Evolutionary conservation across 2,797 vertebrate species (phyloP), one percentile per base, ranked within the genome.

Genomic region (Malacoctenus gilli): DNA sequence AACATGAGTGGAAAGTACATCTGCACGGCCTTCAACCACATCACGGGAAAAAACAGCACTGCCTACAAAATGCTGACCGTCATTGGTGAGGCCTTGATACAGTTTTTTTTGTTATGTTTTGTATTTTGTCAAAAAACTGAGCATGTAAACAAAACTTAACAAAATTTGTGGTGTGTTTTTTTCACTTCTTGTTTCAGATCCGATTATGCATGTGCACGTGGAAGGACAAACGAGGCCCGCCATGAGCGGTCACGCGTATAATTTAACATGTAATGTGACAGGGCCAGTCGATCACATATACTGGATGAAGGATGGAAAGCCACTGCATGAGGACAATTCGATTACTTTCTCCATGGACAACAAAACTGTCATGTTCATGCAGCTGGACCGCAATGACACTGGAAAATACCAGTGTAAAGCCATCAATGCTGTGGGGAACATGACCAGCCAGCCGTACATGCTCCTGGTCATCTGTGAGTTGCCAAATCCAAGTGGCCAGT

Each of bases 381-480:
- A 65, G 11, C 8, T 89, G 1, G 4, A 7, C 1, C 14, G 2
- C 1, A 28, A 38, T 22, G 70, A 87, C 25, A 20, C 37, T 10
- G 89, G 86, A 36, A 0, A 18, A 12, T 91, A 89, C 64, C 5
- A 67, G 1, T 91, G 88, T 35, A 12, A 10, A 4, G 85, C 87
- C 13, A 3, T 14, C 7, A 85, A 81, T 64, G 18, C 31, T 12
- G 4, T 61, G 18, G 65, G 30, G 48, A 79, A 68, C 19, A 42
- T 49, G 59, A 46, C 56, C 50, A 90, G 87, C 44, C 1, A 12
- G 42, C 0, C 10, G 11, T 59, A 83, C 32, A 2, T 0, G 3
- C 75, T 90, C 2, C 0, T 40, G 18, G 84, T 91, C 5, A 83
- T 74, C 57, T 91, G 89, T 91, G 43, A 90, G 88, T 89, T n/a